Percentiles rank a stretch among this genome's conserved stretches.
Conservation (phyloP, 35 echinoderm and acorn worm genomes). For the Anneissia japonica region DNA sequence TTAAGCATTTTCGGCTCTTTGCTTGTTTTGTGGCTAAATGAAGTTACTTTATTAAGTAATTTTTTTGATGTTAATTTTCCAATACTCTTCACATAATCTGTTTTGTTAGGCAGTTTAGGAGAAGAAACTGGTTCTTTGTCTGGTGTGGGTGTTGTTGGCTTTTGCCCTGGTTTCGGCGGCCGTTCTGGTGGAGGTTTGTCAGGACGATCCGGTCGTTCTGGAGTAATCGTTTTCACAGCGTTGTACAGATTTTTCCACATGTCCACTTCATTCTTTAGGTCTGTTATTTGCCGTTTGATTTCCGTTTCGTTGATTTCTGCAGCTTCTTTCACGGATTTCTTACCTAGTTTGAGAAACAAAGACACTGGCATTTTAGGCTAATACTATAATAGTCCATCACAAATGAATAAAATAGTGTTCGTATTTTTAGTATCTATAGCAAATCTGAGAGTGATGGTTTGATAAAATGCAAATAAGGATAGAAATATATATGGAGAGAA, state of each 20-base stretch:
- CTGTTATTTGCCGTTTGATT: background rate
- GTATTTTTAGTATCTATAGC: too few relatives aligned
- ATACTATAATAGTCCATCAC: too few relatives aligned
- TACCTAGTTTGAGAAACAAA: background rate
- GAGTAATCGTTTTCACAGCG: background rate
- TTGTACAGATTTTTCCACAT: background rate
- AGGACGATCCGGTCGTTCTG: background rate
- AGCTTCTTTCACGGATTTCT: background rate
- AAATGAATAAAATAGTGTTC: too few relatives aligned
- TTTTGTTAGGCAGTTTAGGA: background rate
- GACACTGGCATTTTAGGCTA: too few relatives aligned
- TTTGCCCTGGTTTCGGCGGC: background rate
- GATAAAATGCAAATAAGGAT: too few relatives aligned
- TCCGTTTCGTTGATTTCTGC: background rate
- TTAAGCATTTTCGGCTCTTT: too few relatives aligned
- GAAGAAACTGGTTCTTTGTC: background rate
- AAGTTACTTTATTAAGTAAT: too few relatives aligned
- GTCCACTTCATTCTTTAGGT: background rate
- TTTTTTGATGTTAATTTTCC: too few relatives aligned
- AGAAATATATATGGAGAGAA: too few relatives aligned
- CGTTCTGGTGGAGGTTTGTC: background rate
- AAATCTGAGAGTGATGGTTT: too few relatives aligned
- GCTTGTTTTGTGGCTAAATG: too few relatives aligned
- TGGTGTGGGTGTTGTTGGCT: background rate
- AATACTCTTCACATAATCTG: background rate